A percentile compares a stretch with the other conserved stretches of the same genome.
Conservation (phyloP, 2,888 invertebrate genomes). For the Tryphoninae sp. region DNA sequence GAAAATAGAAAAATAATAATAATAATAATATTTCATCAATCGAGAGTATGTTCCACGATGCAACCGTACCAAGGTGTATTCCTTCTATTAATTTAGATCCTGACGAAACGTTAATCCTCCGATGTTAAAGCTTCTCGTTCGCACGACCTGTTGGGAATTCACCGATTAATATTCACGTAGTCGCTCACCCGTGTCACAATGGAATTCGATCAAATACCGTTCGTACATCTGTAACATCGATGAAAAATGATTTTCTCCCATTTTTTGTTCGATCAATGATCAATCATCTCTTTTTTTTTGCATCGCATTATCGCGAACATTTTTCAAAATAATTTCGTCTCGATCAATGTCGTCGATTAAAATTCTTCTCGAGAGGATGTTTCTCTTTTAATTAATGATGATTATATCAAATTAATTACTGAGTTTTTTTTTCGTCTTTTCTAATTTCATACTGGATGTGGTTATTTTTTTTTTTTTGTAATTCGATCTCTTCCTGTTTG, state of each 20-base stretch:
- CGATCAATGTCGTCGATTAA: no score
- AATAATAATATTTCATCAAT: no score
- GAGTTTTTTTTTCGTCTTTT: not conserved
- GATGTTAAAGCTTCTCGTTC: not conserved
- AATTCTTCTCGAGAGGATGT: no score
- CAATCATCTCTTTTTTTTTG: not conserved
- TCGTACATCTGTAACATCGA: not conserved
- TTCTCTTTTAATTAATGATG: no score
- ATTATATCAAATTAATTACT: not conserved
- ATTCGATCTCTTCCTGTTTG: slow-evolving; percentile 33
- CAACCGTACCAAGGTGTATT: not conserved
- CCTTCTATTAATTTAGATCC: slow-evolving; percentile 2
- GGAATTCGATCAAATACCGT: not conserved
- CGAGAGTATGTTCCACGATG: not conserved
- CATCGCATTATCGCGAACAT: not conserved
- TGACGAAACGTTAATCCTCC: slow-evolving; percentile 24
- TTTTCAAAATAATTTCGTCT: not conserved
- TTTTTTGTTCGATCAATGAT: not conserved
- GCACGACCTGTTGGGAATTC: not conserved
- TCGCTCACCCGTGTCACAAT: not conserved
- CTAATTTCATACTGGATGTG: slow-evolving; percentile 22
- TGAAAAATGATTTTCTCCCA: no score
- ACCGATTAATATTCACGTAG: slow-evolving; percentile 3
- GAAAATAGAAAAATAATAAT: no score
- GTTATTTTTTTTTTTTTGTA: slow-evolving; percentile 5